A percentile compares a stretch with the other conserved stretches of the same genome.
Conservation (phyloP, 2,113 vertebrate species). For the Uria aalge region DNA sequence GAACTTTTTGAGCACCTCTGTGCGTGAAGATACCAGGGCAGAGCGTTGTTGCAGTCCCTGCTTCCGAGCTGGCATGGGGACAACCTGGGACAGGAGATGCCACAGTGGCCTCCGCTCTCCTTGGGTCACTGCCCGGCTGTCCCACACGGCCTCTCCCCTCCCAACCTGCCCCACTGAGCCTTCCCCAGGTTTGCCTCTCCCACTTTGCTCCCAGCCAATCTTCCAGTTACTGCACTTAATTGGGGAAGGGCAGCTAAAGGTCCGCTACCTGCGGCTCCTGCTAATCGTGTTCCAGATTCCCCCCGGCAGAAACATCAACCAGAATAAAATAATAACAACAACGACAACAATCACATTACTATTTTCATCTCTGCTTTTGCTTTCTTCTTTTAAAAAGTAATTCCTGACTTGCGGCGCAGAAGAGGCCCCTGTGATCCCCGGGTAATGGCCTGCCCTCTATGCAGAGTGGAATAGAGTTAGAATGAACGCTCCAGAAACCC, state of each 20-base stretch:
- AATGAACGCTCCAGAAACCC: constrained; percentile 84
- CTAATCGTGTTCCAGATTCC: not conserved
- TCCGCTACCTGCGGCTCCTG: not conserved
- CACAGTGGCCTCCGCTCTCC: not conserved
- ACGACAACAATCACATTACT: not conserved
- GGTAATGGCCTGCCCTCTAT: constrained; percentile 77
- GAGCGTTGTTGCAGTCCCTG: not conserved
- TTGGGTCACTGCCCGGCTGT: not conserved
- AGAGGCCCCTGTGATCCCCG: constrained; percentile 71
- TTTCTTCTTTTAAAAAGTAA: constrained; percentile 42
- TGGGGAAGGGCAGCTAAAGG: not conserved
- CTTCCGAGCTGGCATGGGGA: rapidly evolving
- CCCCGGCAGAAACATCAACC: not conserved
- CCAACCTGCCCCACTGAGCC: not conserved
- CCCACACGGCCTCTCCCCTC: not conserved
- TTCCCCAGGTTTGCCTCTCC: not conserved
- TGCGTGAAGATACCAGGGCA: rapidly evolving
- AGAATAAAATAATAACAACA: not conserved
- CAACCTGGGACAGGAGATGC: not conserved
- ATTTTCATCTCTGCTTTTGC: constrained; percentile 21
- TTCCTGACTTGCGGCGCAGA: not conserved
- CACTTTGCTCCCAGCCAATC: not conserved
- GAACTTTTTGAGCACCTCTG: not conserved
- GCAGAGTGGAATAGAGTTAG: constrained; percentile 85
- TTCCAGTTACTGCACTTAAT: not conserved